A percentile compares a stretch with the other conserved stretches of the same genome.
These are phyloP conservation scores for Columba guinea DNA, from an alignment of 2,797 vertebrate species.

Conservation along the genomic window DNA sequence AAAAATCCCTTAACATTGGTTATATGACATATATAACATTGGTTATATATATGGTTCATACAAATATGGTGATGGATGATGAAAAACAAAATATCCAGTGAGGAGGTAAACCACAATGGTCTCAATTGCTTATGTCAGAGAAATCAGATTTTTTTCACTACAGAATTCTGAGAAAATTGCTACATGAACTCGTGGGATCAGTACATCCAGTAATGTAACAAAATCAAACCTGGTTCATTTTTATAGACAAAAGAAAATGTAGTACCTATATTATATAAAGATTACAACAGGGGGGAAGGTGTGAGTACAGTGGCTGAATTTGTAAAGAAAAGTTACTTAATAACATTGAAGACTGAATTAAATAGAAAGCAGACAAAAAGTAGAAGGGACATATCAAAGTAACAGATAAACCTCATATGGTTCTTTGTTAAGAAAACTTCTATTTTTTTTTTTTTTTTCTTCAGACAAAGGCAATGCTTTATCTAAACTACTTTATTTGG, in stretches of 20 bases:
- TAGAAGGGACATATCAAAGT: neutral
- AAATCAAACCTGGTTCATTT: neutral
- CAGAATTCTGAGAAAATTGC: neutral
- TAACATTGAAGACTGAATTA: neutral
- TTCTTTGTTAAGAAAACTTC: neutral
- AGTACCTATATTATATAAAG: neutral
- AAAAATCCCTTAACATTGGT: neutral
- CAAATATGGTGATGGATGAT: neutral
- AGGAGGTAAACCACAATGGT: neutral
- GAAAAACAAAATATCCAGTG: neutral
- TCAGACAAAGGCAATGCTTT: neutral
- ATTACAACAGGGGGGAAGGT: neutral
- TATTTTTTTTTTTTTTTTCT: neutral
- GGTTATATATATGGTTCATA: neutral
- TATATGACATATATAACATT: neutral
- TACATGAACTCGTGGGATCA: neutral
- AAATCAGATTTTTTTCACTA: neutral
- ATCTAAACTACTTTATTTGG: constrained; percentile 2
- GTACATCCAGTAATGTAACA: neutral
- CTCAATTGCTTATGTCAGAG: neutral
- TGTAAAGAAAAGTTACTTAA: neutral
- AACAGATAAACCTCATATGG: neutral
- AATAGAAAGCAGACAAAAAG: neutral
- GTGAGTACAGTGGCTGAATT: neutral
- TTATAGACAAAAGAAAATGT: neutral